phyloP scores from a whole-genome alignment of 2,888 invertebrate genomes.

The Protophormia terraenovae region DNA sequence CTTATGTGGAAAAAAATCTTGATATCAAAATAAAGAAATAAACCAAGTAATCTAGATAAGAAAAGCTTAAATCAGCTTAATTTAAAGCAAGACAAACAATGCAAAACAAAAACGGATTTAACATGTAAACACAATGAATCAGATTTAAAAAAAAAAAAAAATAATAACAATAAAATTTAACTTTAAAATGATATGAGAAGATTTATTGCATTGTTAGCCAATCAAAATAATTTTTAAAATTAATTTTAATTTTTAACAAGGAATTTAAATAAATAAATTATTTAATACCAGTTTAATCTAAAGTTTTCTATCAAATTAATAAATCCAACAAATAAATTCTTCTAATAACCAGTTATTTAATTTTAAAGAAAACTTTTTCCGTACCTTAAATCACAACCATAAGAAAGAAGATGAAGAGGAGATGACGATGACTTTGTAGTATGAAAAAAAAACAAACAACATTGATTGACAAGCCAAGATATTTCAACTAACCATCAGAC shows the following conservation, averaged over 20 bases:
- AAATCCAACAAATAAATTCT: constrained; percentile 4
- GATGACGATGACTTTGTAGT: constrained; percentile 34
- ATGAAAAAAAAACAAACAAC: constrained; percentile 21
- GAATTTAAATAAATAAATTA: constrained; percentile 32
- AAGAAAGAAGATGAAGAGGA: neutral
- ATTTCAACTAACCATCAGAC: constrained; percentile 74
- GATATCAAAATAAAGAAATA: constrained; percentile 19
- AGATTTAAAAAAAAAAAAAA: constrained; percentile 11
- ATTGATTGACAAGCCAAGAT: constrained; percentile 78
- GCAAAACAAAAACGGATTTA: constrained; percentile 30
- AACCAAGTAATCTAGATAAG: constrained; percentile 57
- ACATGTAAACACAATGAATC: constrained; percentile 38
- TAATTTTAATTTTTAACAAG: constrained; percentile 8
- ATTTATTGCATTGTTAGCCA: constrained; percentile 37
- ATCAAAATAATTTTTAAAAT: constrained; percentile 43
- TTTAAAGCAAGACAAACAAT: constrained; percentile 37
- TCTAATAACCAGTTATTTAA: constrained; percentile 51
- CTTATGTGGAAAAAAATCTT: constrained; percentile 23
- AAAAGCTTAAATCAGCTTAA: constrained; percentile 60
- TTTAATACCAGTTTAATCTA: constrained; percentile 53
- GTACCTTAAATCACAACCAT: constrained; percentile 19
- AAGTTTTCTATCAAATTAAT: constrained; percentile 34
- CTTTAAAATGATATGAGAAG: constrained; percentile 24
- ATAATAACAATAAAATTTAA: constrained; percentile 6
- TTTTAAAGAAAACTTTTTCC: neutral